Base-by-base conservation (phyloP, 1,140 invertebrate genomes). In the Bicyclus anynana region DNA sequence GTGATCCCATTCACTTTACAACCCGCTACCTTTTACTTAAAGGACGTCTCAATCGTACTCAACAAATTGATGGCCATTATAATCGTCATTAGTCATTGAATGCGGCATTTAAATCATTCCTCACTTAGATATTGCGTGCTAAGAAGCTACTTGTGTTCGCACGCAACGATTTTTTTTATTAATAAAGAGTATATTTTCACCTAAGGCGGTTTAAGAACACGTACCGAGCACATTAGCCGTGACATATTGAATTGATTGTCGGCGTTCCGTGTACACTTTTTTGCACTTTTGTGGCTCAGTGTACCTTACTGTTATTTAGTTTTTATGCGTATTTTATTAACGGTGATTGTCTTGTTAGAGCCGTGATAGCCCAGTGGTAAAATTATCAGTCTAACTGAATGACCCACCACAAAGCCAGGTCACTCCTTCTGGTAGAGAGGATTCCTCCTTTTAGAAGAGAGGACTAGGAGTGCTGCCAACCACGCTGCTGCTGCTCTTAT, bases 51-150 rank as follows among this genome's bases (percentile, higher is more conserved):
- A 87, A 87, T 87, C 71, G 75, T 44, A 69, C 59, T 69, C 66
- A 78, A 84, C 80, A 82, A 85, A 87, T 87, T 87, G 80, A 84
- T 86, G 78, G 77, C 72, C 51, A 67, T 84, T 84, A 87, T 82
- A 83, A 76, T 77, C 67, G 73, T 78, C 72, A 84, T 84, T 84
- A 80, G 81, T 86, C 74, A 80, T 74, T 70, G 64, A 62, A 71
- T 53, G 59, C 53, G 60, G 58, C 66, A 65, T 70, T 73, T 64
- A 67, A 73, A 67, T 69, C 65, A 67, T 63, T 66, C 53, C 33
- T 48, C 59, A 67, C 64, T 69, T 72, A 68, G 67, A 66, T 67
- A 46, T 78, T 74, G 83, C 83, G 79, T 86, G 83, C 66, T 46
- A 18, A 47, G 20, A 65, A 38, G 84, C 84, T 87, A 87, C 83